Evolutionary conservation across 2,797 vertebrate species (phyloP).

Genomic region (Enteromius treurensis): DNA sequence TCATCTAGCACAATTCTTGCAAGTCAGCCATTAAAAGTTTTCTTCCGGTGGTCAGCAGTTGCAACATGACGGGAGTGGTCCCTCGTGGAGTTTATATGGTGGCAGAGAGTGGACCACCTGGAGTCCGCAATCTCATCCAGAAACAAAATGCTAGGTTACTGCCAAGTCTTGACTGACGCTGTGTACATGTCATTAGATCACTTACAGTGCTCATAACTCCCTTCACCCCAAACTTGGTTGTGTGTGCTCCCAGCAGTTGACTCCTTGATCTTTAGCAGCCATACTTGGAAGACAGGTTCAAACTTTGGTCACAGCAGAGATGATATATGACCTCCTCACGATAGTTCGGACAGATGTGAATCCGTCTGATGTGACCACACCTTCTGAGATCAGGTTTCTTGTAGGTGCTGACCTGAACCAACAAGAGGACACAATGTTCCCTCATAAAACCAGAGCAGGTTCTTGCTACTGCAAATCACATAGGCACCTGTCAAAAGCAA

Average conservation of each 20-base stretch:
- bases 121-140: neutral
- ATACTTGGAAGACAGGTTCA: slow-evolving; percentile 1
- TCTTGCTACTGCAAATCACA: neutral
- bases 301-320: slow-evolving; percentile 3
- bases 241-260: neutral
- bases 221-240: neutral
- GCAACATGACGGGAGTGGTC: neutral
- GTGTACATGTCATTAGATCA: slow-evolving; percentile 14
- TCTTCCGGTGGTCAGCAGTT: slow-evolving; percentile 8
- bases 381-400: slow-evolving; percentile 22
- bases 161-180: neutral
- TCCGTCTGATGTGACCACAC: neutral
- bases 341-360: slow-evolving; percentile 19
- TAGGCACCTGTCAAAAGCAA: slow-evolving; percentile 2
- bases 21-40: slow-evolving; percentile 37
- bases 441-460: slow-evolving; percentile 5
- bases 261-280: neutral
- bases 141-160: slow-evolving; percentile 1
- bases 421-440: slow-evolving; percentile 29
- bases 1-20: slow-evolving; percentile 3
- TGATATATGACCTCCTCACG: neutral
- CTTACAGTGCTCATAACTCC: slow-evolving; percentile 4
- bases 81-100: neutral
- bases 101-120: neutral
- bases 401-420: neutral